Evolutionary conservation across 2,888 invertebrate species (phyloP).

Genomic region (Lasioglossum figueresi): DNA sequence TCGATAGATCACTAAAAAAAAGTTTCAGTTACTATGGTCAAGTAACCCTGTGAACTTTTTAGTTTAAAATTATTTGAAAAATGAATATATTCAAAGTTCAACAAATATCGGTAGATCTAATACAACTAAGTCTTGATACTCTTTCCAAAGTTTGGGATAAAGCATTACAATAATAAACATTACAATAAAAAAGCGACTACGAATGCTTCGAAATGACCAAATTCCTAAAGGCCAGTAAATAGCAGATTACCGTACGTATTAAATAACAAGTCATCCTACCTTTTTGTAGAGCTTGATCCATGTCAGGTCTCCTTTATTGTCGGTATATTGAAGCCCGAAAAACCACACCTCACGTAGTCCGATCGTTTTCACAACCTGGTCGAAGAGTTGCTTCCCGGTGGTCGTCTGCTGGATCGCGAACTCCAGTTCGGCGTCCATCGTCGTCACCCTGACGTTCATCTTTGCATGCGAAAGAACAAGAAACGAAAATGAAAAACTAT

Average conservation of each 20-base stretch:
- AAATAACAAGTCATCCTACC: constrained; percentile 86
- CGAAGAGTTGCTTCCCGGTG: constrained; percentile 99
- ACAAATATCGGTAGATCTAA: neutral
- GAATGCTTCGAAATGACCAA: neutral
- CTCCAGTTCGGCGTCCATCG: constrained; percentile 99
- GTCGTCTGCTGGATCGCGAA: constrained; percentile 99
- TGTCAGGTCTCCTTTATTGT: constrained; percentile 98
- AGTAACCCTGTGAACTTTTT: neutral
- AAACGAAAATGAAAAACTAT: constrained; percentile 33
- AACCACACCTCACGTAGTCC: constrained; percentile 99
- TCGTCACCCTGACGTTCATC: constrained; percentile 99
- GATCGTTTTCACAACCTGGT: constrained; percentile 99
- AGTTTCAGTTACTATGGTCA: neutral
- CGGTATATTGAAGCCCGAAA: constrained; percentile 99
- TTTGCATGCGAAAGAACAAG: constrained; percentile 82
- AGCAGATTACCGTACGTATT: neutral
- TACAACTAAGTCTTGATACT: neutral
- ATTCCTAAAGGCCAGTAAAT: neutral
- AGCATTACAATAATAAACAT: constrained; percentile 21
- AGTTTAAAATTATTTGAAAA: neutral
- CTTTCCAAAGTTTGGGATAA: neutral
- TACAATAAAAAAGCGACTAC: constrained; percentile 38
- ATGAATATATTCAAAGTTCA: neutral
- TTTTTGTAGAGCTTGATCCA: constrained; percentile 99
- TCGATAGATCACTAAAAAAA: neutral